A percentile compares a stretch with the other conserved stretches of the same genome.
Evolutionary conservation across 23 tunicate species (phyloP).

Genomic region (Halocynthia roretzi): DNA sequence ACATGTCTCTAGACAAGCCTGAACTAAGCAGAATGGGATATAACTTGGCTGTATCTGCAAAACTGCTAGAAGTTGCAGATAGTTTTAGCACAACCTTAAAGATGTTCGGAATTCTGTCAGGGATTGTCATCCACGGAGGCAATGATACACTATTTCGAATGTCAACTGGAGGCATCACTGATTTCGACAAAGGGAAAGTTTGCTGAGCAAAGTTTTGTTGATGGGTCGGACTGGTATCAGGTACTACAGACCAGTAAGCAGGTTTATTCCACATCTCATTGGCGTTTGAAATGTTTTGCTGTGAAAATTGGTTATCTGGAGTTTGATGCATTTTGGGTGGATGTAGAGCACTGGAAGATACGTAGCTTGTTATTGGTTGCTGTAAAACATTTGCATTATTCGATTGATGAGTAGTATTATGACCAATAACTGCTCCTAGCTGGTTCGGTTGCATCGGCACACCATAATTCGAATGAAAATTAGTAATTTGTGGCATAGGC

Average conservation of each 20-base stretch:
- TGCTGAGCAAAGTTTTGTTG: too few relatives aligned
- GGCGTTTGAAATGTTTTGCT: not conserved
- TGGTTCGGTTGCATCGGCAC: not conserved
- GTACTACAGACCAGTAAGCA: too few relatives aligned
- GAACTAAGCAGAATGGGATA: constrained; percentile 60
- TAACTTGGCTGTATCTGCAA: constrained; percentile 55
- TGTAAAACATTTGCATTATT: not conserved
- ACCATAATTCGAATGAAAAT: not conserved
- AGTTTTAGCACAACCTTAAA: constrained; percentile 43
- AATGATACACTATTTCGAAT: not conserved
- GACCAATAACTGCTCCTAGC: not conserved
- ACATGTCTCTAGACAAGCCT: constrained; percentile 41
- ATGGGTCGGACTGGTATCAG: too few relatives aligned
- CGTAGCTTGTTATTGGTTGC: too few relatives aligned
- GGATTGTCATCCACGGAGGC: constrained; percentile 22
- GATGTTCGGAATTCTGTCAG: constrained; percentile 2
- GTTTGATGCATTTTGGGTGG: too few relatives aligned
- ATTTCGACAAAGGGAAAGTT: too few relatives aligned
- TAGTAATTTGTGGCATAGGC: not conserved
- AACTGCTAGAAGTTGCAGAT: constrained; percentile 35
- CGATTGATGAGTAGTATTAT: not conserved
- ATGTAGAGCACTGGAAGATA: too few relatives aligned
- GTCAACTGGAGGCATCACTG: not conserved
- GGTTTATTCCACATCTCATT: too few relatives aligned
- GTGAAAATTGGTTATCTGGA: too few relatives aligned